Percentiles rank a stretch among this genome's conserved stretches.
Evolutionary conservation across 1,140 invertebrate species (phyloP).

Genomic region (Formica exsecta): DNA sequence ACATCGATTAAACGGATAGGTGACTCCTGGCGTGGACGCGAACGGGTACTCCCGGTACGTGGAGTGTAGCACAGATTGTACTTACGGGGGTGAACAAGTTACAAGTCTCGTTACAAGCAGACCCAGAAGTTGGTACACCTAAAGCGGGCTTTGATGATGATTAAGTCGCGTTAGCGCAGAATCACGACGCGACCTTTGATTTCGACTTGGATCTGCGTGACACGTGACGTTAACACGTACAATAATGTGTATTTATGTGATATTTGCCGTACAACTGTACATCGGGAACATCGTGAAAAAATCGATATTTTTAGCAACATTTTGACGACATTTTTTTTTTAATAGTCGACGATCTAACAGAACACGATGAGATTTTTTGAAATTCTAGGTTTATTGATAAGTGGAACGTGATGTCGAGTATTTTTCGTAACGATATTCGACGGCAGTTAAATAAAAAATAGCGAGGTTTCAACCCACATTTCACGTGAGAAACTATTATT

Average conservation of each 20-base stretch:
- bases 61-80: slow-evolving; percentile 65
- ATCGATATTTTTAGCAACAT: neutral
- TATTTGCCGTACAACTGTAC: neutral
- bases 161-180: slow-evolving; percentile 36
- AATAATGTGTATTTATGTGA: neutral
- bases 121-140: slow-evolving; percentile 43
- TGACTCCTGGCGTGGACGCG: slow-evolving; percentile 47
- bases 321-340: slow-evolving; percentile 25
- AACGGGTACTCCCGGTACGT: slow-evolving; percentile 41
- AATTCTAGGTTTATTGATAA: slow-evolving; percentile 27
- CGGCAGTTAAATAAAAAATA: slow-evolving; percentile 9
- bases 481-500: neutral
- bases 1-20: slow-evolving; percentile 77
- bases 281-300: slow-evolving; percentile 19
- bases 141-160: slow-evolving; percentile 71
- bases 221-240: slow-evolving; percentile 6
- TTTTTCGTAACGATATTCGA: slow-evolving; percentile 33
- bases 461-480: neutral
- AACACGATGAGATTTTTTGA: slow-evolving; percentile 44
- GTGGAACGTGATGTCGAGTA: slow-evolving; percentile 12
- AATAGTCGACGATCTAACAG: neutral
- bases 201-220: neutral
- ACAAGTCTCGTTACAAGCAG: slow-evolving; percentile 72
- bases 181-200: slow-evolving; percentile 34
- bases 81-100: slow-evolving; percentile 50